These are phyloP conservation scores for Cyrtodaria siliqua DNA, from an alignment of 2,888 invertebrate genomes.

Conservation along the genomic window DNA sequence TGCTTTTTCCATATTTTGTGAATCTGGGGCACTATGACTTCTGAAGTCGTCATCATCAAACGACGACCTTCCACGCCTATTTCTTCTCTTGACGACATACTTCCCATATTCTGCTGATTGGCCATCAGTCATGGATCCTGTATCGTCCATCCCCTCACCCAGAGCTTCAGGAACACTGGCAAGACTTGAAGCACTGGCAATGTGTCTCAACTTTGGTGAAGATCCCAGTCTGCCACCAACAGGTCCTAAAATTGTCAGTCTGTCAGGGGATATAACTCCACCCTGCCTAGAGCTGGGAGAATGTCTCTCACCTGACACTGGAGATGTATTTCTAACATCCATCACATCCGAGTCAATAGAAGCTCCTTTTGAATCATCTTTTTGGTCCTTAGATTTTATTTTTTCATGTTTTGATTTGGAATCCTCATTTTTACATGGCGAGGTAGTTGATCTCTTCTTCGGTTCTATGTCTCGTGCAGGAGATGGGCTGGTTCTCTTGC, in stretches of 20 bases:
- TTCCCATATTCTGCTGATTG: slow-evolving; percentile 7
- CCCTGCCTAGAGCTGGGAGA: slow-evolving; percentile 15
- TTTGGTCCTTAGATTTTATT: slow-evolving; percentile 20
- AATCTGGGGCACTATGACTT: slow-evolving; percentile 76
- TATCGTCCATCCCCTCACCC: slow-evolving; percentile 66
- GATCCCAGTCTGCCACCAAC: slow-evolving; percentile 22
- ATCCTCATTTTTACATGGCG: slow-evolving; percentile 14
- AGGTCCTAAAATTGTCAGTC: slow-evolving; percentile 24
- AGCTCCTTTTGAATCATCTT: slow-evolving; percentile 20
- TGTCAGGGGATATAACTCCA: slow-evolving; percentile 42
- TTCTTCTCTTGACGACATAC: slow-evolving; percentile 66
- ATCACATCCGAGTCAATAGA: slow-evolving; percentile 15
- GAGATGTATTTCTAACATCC: slow-evolving; percentile 26
- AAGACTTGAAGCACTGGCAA: slow-evolving; percentile 76
- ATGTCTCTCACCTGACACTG: slow-evolving; percentile 7
- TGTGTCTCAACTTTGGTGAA: slow-evolving; percentile 58
- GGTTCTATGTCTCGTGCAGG: slow-evolving; percentile 31
- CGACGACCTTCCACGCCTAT: slow-evolving; percentile 57
- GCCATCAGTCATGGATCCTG: slow-evolving; percentile 4
- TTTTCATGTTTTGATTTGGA: slow-evolving; percentile 26
- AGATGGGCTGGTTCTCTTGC: slow-evolving; percentile 32
- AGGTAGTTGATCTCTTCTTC: slow-evolving; percentile 25
- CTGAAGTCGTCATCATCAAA: slow-evolving; percentile 69
- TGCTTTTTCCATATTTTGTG: slow-evolving; percentile 69
- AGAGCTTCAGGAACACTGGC: slow-evolving; percentile 80